Evolutionary conservation across 2,797 vertebrate genomes (phyloP).

Genomic region (Philypnodon macrostomus): DNA sequence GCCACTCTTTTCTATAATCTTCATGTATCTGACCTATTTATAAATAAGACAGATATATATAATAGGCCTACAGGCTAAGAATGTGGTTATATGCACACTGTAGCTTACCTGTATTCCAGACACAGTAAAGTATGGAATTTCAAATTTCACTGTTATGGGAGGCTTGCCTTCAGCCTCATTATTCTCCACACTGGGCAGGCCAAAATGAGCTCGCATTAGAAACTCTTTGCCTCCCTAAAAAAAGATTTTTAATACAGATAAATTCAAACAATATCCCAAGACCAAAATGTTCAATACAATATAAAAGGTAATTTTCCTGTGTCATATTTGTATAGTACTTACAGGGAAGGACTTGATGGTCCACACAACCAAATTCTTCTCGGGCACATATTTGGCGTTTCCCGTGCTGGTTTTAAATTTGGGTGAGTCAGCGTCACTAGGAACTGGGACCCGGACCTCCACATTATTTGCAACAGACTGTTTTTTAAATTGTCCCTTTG

Average conservation of each 20-base stretch:
- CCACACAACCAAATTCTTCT: conserved; percentile 90
- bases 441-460: conserved; percentile 89
- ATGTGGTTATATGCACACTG: no score
- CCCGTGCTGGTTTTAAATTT: conserved; percentile 93
- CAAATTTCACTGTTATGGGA: conserved; percentile 91
- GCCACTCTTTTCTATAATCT: conserved; percentile 95
- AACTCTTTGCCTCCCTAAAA: conserved; percentile 89
- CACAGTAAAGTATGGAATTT: conserved; percentile 95
- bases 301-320: background rate
- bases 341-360: conserved; percentile 94
- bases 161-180: conserved; percentile 87
- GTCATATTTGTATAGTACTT: conserved; percentile 51
- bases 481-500: conserved; percentile 96
- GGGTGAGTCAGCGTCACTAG: conserved; percentile 92
- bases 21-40: conserved; percentile 90
- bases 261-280: background rate
- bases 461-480: conserved; percentile 94
- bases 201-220: conserved; percentile 91
- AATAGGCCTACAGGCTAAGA: background rate
- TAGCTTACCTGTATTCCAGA: conserved; percentile 95
- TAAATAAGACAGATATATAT: conserved; percentile 7
- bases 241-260: conserved; percentile 2
- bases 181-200: conserved; percentile 91
- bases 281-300: background rate
- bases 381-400: conserved; percentile 86